These are phyloP conservation scores for Coilia nasus DNA, from an alignment of 2,797 vertebrate species.

Conservation along the genomic window DNA sequence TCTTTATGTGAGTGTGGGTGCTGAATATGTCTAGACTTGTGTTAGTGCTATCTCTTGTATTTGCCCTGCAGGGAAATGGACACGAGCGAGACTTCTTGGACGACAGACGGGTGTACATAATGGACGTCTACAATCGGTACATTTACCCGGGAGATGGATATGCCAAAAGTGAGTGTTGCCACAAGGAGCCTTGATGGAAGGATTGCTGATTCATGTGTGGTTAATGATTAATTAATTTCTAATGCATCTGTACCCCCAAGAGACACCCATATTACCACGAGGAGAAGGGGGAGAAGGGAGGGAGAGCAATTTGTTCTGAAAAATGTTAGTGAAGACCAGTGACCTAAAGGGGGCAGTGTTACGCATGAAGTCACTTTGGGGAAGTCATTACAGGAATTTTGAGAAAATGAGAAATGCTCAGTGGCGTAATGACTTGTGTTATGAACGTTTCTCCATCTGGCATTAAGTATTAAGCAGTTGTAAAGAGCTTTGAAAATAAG, in stretches of 20 bases:
- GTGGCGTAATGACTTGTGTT: background rate
- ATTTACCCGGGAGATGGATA: slow-evolving; percentile 91
- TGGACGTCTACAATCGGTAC: slow-evolving; percentile 94
- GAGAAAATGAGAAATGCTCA: background rate
- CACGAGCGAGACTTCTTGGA: slow-evolving; percentile 94
- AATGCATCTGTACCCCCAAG: background rate
- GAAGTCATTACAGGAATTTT: background rate
- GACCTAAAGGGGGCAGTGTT: slow-evolving; percentile 57
- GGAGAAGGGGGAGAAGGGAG: background rate
- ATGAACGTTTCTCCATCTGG: background rate
- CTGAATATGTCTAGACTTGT: background rate
- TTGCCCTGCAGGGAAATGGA: slow-evolving; percentile 86
- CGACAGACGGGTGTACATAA: slow-evolving; percentile 90
- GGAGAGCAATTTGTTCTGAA: background rate
- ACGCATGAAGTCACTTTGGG: slow-evolving; percentile 2
- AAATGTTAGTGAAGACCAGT: slow-evolving; percentile 24
- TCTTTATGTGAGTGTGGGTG: background rate
- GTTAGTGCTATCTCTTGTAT: slow-evolving; percentile 2
- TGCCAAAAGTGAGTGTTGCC: slow-evolving; percentile 87
- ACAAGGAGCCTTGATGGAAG: background rate
- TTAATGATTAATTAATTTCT: background rate
- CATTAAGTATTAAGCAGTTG: background rate
- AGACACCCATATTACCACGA: background rate
- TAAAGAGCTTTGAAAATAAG: background rate
- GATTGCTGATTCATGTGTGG: background rate